Conservation (phyloP, 2,797 vertebrate species). For the Xerus rutilus region DNA sequence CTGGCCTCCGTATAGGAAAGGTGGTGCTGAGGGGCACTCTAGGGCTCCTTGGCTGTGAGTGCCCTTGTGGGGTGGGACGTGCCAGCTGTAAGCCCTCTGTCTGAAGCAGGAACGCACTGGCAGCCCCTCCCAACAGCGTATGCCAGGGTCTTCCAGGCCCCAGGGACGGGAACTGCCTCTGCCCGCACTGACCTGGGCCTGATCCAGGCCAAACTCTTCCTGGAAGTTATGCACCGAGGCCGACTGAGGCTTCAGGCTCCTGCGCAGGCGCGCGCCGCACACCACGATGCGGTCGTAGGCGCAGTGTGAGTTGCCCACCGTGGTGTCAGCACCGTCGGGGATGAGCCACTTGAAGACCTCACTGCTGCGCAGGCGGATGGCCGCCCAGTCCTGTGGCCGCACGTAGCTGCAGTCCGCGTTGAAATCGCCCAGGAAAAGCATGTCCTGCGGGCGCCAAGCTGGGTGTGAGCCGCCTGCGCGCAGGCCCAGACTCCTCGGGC, state of each 20-base stretch:
- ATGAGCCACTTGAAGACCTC: slow-evolving; percentile 94
- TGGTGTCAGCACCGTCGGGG: slow-evolving; percentile 90
- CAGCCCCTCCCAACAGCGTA: background rate
- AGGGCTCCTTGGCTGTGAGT: background rate
- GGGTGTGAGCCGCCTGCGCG: background rate
- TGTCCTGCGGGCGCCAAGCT: slow-evolving; percentile 87
- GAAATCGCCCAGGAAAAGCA: slow-evolving; percentile 96
- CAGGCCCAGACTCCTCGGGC: no score
- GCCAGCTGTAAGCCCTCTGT: background rate
- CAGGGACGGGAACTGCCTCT: background rate
- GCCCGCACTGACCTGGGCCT: slow-evolving; percentile 87
- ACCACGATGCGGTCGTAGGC: slow-evolving; percentile 96
- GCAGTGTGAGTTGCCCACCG: slow-evolving; percentile 90
- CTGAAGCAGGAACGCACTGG: background rate
- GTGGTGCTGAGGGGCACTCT: background rate
- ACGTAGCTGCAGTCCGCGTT: slow-evolving; percentile 94
- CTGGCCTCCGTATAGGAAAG: background rate
- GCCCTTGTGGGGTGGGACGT: background rate
- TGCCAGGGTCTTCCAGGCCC: accelerated
- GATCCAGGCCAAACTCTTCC: slow-evolving; percentile 87
- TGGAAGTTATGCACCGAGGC: slow-evolving; percentile 92
- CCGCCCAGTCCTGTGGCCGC: slow-evolving; percentile 87
- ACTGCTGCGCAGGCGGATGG: slow-evolving; percentile 93
- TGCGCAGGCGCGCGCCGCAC: slow-evolving; percentile 88
- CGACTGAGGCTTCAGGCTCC: slow-evolving; percentile 85